Conservation (phyloP, 2,797 vertebrate genomes). For the Galagoides demidoff region DNA sequence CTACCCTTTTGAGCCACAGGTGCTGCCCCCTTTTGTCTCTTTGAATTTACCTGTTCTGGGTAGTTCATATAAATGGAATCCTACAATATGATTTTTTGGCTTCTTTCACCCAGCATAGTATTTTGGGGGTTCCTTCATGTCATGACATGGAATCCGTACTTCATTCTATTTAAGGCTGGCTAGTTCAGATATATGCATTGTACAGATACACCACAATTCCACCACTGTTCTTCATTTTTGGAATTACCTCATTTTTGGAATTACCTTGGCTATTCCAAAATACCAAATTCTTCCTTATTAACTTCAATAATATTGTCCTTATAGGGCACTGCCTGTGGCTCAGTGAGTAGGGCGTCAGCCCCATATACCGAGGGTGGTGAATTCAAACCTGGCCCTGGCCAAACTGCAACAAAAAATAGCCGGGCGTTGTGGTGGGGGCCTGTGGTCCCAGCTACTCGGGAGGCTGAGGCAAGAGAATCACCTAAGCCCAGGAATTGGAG, state of each 20-base stretch:
- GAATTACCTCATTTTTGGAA: conserved; percentile 9
- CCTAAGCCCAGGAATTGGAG: no score
- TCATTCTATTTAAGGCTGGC: neutral
- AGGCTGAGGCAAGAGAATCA: no score
- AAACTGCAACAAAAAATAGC: no score
- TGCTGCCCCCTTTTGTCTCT: neutral
- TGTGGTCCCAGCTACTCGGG: no score
- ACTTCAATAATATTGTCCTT: conserved; percentile 5
- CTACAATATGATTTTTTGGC: neutral
- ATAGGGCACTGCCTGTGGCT: neutral
- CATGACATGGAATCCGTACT: neutral
- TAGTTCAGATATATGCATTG: neutral
- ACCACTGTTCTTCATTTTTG: neutral
- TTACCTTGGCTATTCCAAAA: neutral
- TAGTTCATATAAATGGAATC: neutral
- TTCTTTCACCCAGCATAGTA: neutral
- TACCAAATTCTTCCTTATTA: neutral
- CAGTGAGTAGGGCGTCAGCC: no score
- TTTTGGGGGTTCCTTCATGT: neutral
- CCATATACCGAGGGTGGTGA: no score
- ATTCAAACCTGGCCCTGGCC: no score
- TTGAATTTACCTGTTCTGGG: neutral
- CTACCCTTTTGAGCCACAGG: no score
- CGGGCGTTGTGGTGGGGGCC: no score
- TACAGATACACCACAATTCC: neutral